Evolutionary conservation across 2,797 vertebrate species (phyloP).

Genomic region (Leontopithecus rosalia): DNA sequence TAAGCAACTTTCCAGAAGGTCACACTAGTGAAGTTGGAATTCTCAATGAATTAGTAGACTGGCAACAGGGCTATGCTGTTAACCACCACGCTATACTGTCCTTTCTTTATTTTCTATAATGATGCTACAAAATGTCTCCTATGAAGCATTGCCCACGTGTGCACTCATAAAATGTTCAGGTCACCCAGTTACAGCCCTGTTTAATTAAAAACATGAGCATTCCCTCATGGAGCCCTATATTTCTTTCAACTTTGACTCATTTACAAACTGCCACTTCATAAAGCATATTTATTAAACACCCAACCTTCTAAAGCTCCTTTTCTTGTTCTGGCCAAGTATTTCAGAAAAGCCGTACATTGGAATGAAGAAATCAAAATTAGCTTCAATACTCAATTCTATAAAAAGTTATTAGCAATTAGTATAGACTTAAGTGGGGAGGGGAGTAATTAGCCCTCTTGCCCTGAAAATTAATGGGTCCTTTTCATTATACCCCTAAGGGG

Average conservation of each 20-base stretch:
- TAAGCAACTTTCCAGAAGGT: background rate
- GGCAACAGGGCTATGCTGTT: background rate
- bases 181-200: background rate
- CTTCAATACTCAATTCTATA: slow-evolving; percentile 79
- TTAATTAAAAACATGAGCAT: slow-evolving; percentile 62
- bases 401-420: slow-evolving; percentile 84
- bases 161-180: slow-evolving; percentile 30
- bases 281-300: slow-evolving; percentile 56
- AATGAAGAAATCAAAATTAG: slow-evolving; percentile 79
- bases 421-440: slow-evolving; percentile 66
- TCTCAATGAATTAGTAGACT: background rate
- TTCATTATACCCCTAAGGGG: slow-evolving; percentile 82
- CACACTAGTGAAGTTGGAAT: background rate
- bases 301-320: slow-evolving; percentile 43
- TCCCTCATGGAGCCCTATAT: slow-evolving; percentile 24
- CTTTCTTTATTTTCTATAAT: slow-evolving; percentile 29
- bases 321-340: slow-evolving; percentile 54
- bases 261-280: slow-evolving; percentile 50
- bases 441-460: slow-evolving; percentile 83
- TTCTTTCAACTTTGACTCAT: slow-evolving; percentile 58
- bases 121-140: background rate
- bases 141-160: background rate
- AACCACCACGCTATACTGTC: background rate
- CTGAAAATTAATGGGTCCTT: slow-evolving; percentile 84
- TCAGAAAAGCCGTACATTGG: slow-evolving; percentile 31